Evolutionary conservation across 2,888 invertebrate genomes (phyloP), one percentile per base, ranked within the genome.

Genomic region (Brenthis ino): DNA sequence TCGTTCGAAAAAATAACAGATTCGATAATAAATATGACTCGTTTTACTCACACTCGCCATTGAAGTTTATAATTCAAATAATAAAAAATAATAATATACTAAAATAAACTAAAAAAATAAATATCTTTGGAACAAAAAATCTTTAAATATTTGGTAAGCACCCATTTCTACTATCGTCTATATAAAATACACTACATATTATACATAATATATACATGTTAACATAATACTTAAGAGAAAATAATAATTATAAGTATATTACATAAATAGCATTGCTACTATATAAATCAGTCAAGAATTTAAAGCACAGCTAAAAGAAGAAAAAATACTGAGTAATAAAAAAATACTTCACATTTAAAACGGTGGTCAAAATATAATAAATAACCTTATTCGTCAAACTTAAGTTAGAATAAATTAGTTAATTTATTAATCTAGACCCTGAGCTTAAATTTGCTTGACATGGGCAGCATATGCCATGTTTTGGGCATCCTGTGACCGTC

Each of bases 401-500:
- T 67, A 60, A 69, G 69, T 74, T 72, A 69, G 63, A 77, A 77
- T 75, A 77, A 76, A 74, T 77, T 76, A 77, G 73, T 76, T 79
- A 79, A 77, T 65, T 70, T 65, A 68, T 67, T 54, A 67, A 67
- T 64, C 70, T 72, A 73, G 57, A 71, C 55, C 56, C 61, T 65
- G 37, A 58, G 47, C 14, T 81, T 87, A 93, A 75, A 85, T 86
- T 72, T 91, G 88, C 71, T 93, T 93, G 13, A 81, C 81, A 79
- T 95, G 94, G 67, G 94, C 96, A 72, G 93, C 94, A 81, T 97
- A 97, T 24, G 96, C 96, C 79, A 96, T 80, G 71, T 94, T 94
- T 73, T 95, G 94, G 56, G 94, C 94, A 63, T 95, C 94, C 66
- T 94, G 90, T 68, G 96, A 91, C 77, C 96, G 93, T 71, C 96